phyloP scores from a whole-genome alignment of 2,888 invertebrate species.

The Notodonta ziczac region DNA sequence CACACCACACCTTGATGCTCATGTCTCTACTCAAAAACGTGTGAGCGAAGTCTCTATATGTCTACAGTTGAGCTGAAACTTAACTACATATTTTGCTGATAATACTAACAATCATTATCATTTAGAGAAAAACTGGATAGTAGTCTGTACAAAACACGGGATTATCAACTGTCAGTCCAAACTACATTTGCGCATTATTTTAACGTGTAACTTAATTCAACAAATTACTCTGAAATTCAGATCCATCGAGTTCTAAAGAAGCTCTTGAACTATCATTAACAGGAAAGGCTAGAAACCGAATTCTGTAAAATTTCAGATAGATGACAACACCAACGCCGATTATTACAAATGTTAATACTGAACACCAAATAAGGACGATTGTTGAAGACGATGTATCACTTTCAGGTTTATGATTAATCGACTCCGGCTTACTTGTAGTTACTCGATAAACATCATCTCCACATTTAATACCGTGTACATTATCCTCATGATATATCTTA shows the following conservation, averaged over 20 bases:
- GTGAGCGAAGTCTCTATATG: no score
- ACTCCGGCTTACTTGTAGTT: slow-evolving; percentile 9
- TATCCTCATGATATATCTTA: slow-evolving; percentile 74
- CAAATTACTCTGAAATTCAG: slow-evolving; percentile 53
- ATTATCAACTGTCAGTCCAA: no score
- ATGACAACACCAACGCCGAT: slow-evolving; percentile 25
- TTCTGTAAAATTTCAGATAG: slow-evolving; percentile 33
- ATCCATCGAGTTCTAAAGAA: slow-evolving; percentile 50
- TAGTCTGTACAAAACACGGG: no score
- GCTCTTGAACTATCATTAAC: slow-evolving; percentile 47
- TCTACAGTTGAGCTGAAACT: no score
- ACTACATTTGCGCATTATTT: no score
- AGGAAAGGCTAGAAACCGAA: slow-evolving; percentile 28
- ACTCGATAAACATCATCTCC: slow-evolving; percentile 44
- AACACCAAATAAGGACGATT: slow-evolving; percentile 42
- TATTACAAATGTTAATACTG: slow-evolving; percentile 43
- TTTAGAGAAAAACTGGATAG: no score
- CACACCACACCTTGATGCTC: no score
- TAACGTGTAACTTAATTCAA: slow-evolving; percentile 14
- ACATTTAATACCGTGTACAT: slow-evolving; percentile 74
- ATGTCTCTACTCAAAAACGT: no score
- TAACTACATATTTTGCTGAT: no score
- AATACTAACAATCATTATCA: no score
- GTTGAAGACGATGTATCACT: slow-evolving; percentile 19
- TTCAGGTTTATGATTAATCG: slow-evolving; percentile 7